Percentiles rank a stretch among this genome's conserved stretches.
Conservation (phyloP, 2,113 vertebrate species). For the Aspidoscelis tigris region DNA sequence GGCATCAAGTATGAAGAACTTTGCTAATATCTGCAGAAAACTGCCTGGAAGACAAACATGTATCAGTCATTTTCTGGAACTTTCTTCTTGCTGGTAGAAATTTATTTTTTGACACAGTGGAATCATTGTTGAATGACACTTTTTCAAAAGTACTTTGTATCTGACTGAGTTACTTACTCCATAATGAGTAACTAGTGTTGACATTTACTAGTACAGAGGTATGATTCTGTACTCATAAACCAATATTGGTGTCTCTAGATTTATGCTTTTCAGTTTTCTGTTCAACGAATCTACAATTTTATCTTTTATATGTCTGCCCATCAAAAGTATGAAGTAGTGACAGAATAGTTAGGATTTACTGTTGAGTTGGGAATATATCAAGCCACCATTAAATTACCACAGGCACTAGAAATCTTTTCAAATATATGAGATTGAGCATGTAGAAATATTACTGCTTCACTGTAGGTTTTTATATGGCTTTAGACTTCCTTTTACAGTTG, state of each 20-base stretch:
- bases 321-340: background rate
- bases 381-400: background rate
- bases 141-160: no score
- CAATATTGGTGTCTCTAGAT: background rate
- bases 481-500: background rate
- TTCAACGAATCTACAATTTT: no score
- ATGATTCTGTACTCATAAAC: background rate
- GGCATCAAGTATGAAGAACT: no score
- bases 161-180: background rate
- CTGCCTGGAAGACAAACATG: background rate
- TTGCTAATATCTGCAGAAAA: no score
- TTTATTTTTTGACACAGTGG: background rate
- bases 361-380: background rate
- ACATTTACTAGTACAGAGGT: background rate
- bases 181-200: background rate
- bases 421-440: no score
- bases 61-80: background rate
- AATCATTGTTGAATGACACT: background rate
- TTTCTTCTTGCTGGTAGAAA: background rate
- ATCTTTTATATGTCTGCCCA: no score
- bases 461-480: background rate
- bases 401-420: no score
- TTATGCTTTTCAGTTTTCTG: background rate
- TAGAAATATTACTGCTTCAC: no score
- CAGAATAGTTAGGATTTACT: background rate